Conservation (phyloP, 2,113 vertebrate genomes). For the Podarcis muralis region DNA sequence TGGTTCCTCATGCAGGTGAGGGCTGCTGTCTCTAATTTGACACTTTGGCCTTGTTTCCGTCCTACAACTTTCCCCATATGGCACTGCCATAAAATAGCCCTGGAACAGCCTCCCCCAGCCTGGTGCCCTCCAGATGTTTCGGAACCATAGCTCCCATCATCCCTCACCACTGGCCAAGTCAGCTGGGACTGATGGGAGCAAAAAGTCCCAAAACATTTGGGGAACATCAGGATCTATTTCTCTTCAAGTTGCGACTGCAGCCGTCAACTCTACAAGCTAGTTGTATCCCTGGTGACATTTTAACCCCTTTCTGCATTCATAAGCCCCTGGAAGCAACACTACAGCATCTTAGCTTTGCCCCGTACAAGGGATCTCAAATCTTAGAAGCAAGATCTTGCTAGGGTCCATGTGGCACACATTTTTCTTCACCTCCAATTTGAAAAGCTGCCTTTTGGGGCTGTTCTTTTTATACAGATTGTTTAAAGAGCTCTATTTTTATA, state of each 20-base stretch:
- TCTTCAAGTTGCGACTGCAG: background rate
- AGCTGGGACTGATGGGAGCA: too few relatives aligned
- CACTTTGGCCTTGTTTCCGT: background rate
- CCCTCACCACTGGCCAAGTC: too few relatives aligned
- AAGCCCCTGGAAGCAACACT: background rate
- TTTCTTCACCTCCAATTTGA: background rate
- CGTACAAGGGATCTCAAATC: background rate
- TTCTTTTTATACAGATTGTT: background rate
- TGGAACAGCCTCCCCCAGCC: background rate
- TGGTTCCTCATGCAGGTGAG: background rate
- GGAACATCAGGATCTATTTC: too few relatives aligned
- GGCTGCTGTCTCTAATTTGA: background rate
- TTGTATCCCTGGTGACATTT: background rate
- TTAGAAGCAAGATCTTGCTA: background rate
- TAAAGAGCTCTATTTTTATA: constrained; percentile 4
- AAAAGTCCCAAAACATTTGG: too few relatives aligned
- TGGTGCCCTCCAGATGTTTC: too few relatives aligned
- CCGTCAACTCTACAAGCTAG: background rate
- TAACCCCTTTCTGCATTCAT: background rate
- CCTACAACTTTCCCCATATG: too few relatives aligned
- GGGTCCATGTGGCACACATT: background rate
- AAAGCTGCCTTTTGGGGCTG: background rate
- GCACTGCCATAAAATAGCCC: background rate
- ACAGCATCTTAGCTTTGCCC: too few relatives aligned
- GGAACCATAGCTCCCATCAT: too few relatives aligned